Evolutionary conservation across 2,797 vertebrate species (phyloP).

Genomic region (Lepus townsendii): DNA sequence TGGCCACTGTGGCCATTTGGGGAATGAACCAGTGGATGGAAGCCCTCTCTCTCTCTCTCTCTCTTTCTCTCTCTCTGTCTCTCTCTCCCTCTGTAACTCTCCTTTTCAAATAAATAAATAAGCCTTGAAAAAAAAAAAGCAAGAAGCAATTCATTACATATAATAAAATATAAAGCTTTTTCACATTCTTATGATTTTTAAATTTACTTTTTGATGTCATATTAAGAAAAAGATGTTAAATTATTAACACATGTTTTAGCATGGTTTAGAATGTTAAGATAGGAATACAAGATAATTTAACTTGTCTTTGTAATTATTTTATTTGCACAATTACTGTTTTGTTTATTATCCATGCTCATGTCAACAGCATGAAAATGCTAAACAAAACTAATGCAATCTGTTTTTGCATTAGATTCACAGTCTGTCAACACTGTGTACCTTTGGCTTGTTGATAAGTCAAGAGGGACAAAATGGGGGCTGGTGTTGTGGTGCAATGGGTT

Average conservation of each 20-base stretch:
- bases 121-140: background rate
- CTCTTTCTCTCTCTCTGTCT: too few species aligned
- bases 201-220: background rate
- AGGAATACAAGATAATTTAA: background rate
- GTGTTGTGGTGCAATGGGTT: too few species aligned
- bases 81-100: too few species aligned
- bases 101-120: too few species aligned
- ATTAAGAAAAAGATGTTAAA: background rate
- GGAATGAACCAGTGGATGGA: too few species aligned
- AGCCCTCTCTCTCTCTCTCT: too few species aligned
- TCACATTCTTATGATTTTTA: background rate
- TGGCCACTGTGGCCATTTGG: too few species aligned
- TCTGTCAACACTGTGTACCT: background rate
- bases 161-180: background rate
- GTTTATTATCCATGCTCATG: background rate
- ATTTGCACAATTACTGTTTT: background rate
- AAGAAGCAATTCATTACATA: background rate
- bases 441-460: background rate
- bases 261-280: background rate
- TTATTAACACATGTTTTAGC: background rate
- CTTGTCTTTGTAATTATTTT: background rate
- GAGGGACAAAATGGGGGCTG: background rate
- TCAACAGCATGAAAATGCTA: background rate
- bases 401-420: background rate
- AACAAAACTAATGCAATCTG: background rate